These are phyloP conservation scores for Drosophila bunnanda DNA, from an alignment of 2,888 invertebrate genomes.

Conservation along the genomic window DNA sequence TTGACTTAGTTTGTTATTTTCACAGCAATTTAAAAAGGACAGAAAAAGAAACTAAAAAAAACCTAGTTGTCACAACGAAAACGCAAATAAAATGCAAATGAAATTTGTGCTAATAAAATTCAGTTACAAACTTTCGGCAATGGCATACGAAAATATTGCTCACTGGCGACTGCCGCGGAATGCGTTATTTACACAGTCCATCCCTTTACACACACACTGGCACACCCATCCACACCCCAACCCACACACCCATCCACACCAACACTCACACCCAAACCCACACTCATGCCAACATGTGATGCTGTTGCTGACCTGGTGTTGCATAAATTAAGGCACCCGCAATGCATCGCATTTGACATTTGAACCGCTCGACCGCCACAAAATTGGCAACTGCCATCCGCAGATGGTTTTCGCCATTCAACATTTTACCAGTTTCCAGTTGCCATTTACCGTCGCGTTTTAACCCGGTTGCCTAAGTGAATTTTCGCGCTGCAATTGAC, in stretches of 20 bases:
- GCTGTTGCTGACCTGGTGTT: constrained; percentile 35
- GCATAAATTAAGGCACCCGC: constrained; percentile 66
- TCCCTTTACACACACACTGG: constrained; percentile 8
- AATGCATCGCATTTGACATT: constrained; percentile 59
- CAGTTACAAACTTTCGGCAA: constrained; percentile 70
- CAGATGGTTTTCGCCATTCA: constrained; percentile 52
- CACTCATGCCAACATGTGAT: background rate
- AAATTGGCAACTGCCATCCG: constrained; percentile 60
- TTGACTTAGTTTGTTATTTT: constrained; percentile 58
- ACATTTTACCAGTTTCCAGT: constrained; percentile 44
- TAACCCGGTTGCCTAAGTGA: constrained; percentile 41
- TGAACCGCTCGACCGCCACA: constrained; percentile 54
- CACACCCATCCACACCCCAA: background rate
- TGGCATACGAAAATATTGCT: constrained; percentile 46
- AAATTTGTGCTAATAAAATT: constrained; percentile 78
- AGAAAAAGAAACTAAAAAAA: constrained; percentile 27
- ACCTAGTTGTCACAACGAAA: constrained; percentile 32
- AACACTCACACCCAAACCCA: background rate
- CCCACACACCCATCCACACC: background rate
- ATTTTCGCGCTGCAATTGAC: constrained; percentile 45
- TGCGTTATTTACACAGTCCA: constrained; percentile 60
- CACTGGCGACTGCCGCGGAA: constrained; percentile 50
- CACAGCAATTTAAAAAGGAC: constrained; percentile 55
- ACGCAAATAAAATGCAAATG: constrained; percentile 76
- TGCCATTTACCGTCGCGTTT: constrained; percentile 35